phyloP scores from a whole-genome alignment of 2,113 vertebrate species.

The Promerops cafer region DNA sequence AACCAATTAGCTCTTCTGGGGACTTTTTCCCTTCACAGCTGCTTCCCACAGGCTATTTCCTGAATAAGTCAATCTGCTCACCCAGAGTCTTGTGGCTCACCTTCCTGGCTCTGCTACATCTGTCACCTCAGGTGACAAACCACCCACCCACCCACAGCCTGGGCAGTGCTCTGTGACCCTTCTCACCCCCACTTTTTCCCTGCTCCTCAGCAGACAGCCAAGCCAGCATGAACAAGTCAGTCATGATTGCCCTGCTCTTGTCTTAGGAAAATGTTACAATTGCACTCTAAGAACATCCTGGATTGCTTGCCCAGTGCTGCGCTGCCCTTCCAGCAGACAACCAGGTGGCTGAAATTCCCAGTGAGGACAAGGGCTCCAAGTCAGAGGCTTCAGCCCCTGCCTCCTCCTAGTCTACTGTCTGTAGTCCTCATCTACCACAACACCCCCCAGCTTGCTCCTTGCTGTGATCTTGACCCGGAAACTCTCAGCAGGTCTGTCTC shows the following conservation, averaged over 20 bases:
- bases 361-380: background rate
- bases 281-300: background rate
- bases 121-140: background rate
- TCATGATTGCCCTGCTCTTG: background rate
- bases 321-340: background rate
- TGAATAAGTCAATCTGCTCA: background rate
- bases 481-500: background rate
- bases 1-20: background rate
- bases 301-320: background rate
- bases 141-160: background rate
- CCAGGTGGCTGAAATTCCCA: background rate
- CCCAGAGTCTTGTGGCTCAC: background rate
- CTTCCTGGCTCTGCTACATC: background rate
- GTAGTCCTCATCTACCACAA: background rate
- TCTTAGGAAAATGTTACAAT: background rate
- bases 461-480: background rate
- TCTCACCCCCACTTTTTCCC: background rate
- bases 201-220: background rate
- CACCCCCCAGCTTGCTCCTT: background rate
- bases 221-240: background rate
- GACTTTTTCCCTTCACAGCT: background rate
- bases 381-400: background rate
- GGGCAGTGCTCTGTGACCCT: rapidly evolving
- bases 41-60: background rate
- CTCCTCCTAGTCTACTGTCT: background rate